Conservation (phyloP, 2,113 vertebrate species). For the Cavia aperea region DNA sequence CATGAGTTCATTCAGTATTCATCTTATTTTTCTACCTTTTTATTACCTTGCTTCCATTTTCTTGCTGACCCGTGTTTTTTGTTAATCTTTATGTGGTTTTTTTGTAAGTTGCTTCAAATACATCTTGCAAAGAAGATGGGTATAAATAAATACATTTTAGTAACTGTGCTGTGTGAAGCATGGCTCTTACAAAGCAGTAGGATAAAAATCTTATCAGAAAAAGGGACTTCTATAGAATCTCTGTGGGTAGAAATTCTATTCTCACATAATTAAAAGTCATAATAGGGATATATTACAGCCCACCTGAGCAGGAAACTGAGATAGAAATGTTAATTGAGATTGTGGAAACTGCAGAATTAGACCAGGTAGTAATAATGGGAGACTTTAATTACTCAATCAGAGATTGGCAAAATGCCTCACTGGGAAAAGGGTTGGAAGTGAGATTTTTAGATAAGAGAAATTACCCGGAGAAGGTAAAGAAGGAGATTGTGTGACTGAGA, state of each 20-base stretch:
- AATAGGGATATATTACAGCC: conserved; percentile 64
- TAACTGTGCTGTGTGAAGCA: conserved; percentile 34
- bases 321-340: conserved; percentile 70
- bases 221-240: conserved; percentile 58
- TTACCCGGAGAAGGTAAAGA: conserved; percentile 26
- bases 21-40: background rate
- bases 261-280: conserved; percentile 68
- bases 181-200: conserved; percentile 45
- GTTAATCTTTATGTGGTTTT: conserved; percentile 29
- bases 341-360: conserved; percentile 58
- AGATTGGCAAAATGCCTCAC: conserved; percentile 62
- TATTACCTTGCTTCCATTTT: background rate
- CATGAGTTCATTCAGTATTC: background rate
- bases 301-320: conserved; percentile 62
- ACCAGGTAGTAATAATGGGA: conserved; percentile 58
- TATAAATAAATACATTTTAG: conserved; percentile 60
- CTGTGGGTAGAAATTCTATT: conserved; percentile 67
- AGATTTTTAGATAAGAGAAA: conserved; percentile 65
- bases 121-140: conserved; percentile 26
- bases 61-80: background rate
- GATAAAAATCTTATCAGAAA: conserved; percentile 68
- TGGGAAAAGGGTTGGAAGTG: conserved; percentile 59
- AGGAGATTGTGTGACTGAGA: background rate
- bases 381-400: conserved; percentile 68
- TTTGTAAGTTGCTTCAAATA: conserved; percentile 47